These are phyloP conservation scores for Tetramorium alpestre DNA, from an alignment of 1,140 invertebrate species.

Conservation along the genomic window DNA sequence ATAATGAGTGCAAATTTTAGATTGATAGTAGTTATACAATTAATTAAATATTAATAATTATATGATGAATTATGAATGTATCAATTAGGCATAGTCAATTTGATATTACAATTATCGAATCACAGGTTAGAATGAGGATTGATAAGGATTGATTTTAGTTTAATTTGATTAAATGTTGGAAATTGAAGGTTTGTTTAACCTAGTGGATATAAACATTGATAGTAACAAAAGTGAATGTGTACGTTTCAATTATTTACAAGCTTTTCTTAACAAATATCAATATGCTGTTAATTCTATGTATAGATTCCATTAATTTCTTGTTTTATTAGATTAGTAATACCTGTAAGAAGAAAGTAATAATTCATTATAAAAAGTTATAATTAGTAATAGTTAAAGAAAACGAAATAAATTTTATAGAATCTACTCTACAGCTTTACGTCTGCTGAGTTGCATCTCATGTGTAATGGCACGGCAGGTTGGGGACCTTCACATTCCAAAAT, in stretches of 20 bases:
- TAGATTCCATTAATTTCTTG: conserved; percentile 85
- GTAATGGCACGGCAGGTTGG: conserved; percentile 68
- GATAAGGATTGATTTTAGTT: not conserved
- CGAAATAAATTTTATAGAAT: conserved; percentile 30
- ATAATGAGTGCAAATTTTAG: not conserved
- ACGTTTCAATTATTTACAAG: conserved; percentile 19
- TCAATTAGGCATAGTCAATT: not conserved
- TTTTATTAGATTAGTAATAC: conserved; percentile 86
- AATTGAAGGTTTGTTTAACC: not conserved
- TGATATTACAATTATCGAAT: not conserved
- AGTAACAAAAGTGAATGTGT: not conserved
- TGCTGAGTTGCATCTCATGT: conserved; percentile 59
- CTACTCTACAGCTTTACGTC: conserved; percentile 47
- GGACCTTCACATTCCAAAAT: conserved; percentile 67
- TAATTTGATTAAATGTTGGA: not conserved
- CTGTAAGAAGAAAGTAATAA: conserved; percentile 77
- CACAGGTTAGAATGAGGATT: not conserved
- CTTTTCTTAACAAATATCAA: conserved; percentile 86
- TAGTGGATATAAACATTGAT: not conserved
- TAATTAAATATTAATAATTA: not conserved
- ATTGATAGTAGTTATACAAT: not conserved
- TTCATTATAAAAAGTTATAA: conserved; percentile 5
- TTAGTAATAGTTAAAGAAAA: not conserved
- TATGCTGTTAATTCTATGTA: conserved; percentile 87
- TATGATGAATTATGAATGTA: not conserved